Evolutionary conservation across 1,140 invertebrate species (phyloP).

Genomic region (Drosophila baimaii): DNA sequence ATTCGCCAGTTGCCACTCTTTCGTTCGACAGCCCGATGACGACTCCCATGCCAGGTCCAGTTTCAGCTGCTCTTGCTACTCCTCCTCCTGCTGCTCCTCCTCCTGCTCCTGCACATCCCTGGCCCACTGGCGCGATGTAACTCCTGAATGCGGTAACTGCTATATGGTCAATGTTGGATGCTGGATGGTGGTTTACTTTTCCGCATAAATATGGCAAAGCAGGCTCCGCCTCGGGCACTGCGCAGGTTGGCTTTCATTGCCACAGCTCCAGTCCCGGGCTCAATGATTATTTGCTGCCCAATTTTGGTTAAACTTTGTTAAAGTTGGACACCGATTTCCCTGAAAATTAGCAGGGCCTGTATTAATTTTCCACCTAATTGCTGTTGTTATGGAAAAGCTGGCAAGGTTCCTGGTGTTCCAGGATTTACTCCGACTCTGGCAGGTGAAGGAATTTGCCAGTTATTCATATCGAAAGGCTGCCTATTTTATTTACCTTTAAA

Average conservation of each 20-base stretch:
- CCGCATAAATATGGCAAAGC: constrained; percentile 50
- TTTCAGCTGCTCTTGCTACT: neutral
- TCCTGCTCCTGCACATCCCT: neutral
- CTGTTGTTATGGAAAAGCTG: neutral
- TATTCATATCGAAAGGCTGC: too few relatives aligned
- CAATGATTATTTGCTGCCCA: constrained; percentile 32
- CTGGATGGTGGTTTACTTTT: constrained; percentile 42
- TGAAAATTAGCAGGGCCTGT: constrained; percentile 1
- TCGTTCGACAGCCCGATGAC: constrained; percentile 26
- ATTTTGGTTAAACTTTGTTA: constrained; percentile 36
- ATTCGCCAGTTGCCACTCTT: constrained; percentile 41
- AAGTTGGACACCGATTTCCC: constrained; percentile 18
- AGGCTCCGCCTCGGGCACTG: constrained; percentile 4
- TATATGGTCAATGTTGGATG: constrained; percentile 26
- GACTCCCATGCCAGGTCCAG: constrained; percentile 2
- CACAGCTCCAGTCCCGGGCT: neutral
- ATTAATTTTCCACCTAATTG: constrained; percentile 27
- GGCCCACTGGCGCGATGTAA: constrained; percentile 13
- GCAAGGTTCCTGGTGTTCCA: neutral
- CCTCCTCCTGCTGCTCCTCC: neutral
- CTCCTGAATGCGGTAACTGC: constrained; percentile 33
- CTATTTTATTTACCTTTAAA: too few relatives aligned
- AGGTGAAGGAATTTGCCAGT: too few relatives aligned
- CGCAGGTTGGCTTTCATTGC: neutral
- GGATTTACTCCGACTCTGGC: neutral